Percentiles rank a stretch among this genome's conserved stretches.
phyloP scores from a whole-genome alignment of 2,888 invertebrate genomes.

The Drosophila nr. perissopoda region DNA sequence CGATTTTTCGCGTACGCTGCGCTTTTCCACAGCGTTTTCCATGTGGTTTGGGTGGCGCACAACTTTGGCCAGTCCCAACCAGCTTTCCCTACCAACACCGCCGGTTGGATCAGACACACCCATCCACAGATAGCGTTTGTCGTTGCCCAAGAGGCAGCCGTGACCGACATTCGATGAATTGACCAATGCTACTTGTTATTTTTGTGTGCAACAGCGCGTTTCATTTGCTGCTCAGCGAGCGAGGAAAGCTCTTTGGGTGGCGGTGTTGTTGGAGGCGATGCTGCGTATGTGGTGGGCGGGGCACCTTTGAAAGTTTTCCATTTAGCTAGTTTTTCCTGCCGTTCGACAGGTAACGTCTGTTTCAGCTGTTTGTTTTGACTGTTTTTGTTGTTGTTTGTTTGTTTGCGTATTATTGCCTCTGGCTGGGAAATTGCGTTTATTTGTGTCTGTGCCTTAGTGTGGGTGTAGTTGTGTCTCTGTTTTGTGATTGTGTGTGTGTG shows the following conservation, averaged over 20 bases:
- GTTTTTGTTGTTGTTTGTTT: constrained; percentile 42
- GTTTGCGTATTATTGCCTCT: constrained; percentile 68
- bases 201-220: constrained; percentile 78
- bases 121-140: not conserved
- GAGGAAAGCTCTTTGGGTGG: not conserved
- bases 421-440: constrained; percentile 59
- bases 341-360: constrained; percentile 65
- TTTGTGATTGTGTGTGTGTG: constrained; percentile 11
- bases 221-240: constrained; percentile 54
- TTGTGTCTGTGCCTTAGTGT: constrained; percentile 31
- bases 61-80: constrained; percentile 45
- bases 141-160: constrained; percentile 54
- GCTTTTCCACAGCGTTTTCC: constrained; percentile 16
- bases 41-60: constrained; percentile 19
- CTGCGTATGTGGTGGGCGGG: not conserved
- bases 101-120: not conserved
- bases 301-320: constrained; percentile 50
- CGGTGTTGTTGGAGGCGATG: not conserved
- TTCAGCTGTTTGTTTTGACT: constrained; percentile 46
- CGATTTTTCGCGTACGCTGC: constrained; percentile 24
- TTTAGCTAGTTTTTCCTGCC: constrained; percentile 45
- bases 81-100: constrained; percentile 12
- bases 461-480: constrained; percentile 10
- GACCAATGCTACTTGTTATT: constrained; percentile 78
- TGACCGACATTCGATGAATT: constrained; percentile 79